Evolutionary conservation across 2,797 vertebrate genomes (phyloP), one percentile per base, ranked within the genome.

Genomic region (Ctenosaura bakeri): DNA sequence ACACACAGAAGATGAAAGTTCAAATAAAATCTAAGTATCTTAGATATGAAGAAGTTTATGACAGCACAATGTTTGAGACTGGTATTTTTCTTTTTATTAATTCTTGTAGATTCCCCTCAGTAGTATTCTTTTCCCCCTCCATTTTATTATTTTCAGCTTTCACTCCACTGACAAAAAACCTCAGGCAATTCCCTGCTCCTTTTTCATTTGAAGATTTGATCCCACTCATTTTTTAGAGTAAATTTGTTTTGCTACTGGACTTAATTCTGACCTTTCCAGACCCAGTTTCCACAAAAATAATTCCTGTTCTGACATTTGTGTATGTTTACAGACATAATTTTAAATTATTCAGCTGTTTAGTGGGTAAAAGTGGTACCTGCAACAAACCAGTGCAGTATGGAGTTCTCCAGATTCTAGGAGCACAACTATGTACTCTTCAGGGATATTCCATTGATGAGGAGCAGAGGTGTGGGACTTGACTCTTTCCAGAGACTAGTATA

Each of bases 11-110:
- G 93, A 94, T 95, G 95, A 95, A 93, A 90, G 86, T 97, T 95
- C 95, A 96, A 97, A 97, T 97, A 97, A 97, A 97, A 96, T 95
- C 94, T 96, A 96, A 96, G 93, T 95, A 94, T 93, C 86, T 38
- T 93, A 93, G 95, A 95, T 96, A 96, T 92, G 93, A 94, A 96
- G 94, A 92, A 96, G 94, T 97, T 97, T 97, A 97, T 96, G 95
- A 95, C 95, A 89, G 95, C 90, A 95, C 95, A 96, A 91, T 71
- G 95, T 96, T 93, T 91, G 95, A 97, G 97, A 96, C 94, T 96
- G 93, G 90, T 94, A 90, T 96, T 97, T 97, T 96, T 94, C 88
- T 95, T 95, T 97, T 96, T 96, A 97, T 97, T 97, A 97, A 96
- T 97, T 96, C 94, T 94, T 95, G 94, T 90, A 90, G 96, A 97